These are phyloP conservation scores for Hypsopygia costalis DNA, from an alignment of 2,888 invertebrate genomes.

Conservation along the genomic window DNA sequence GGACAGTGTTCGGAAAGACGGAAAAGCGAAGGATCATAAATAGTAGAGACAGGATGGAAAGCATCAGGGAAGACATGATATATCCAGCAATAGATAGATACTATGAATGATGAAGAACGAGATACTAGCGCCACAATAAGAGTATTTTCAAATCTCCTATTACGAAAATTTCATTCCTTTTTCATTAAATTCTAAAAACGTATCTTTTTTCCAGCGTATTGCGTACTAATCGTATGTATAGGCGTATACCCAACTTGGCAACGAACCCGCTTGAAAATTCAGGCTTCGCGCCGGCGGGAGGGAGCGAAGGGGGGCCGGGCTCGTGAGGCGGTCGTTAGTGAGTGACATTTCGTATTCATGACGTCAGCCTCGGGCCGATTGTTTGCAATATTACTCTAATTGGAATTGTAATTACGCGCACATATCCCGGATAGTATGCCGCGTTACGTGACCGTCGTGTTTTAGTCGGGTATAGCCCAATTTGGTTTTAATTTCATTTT, in stretches of 20 bases:
- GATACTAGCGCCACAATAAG: too few species aligned
- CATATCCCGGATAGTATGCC: constrained; percentile 45
- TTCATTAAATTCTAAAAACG: background rate
- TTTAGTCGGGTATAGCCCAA: background rate
- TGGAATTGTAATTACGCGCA: constrained; percentile 76
- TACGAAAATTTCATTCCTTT: too few species aligned
- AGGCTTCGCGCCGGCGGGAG: constrained; percentile 48
- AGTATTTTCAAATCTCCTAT: too few species aligned
- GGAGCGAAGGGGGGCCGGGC: constrained; percentile 15
- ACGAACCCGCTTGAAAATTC: constrained; percentile 64
- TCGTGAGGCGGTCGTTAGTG: constrained; percentile 57
- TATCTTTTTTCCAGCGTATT: background rate
- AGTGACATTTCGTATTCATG: constrained; percentile 80
- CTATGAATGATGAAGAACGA: too few species aligned
- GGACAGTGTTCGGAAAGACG: too few species aligned
- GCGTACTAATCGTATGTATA: constrained; percentile 16
- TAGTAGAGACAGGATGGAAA: too few species aligned
- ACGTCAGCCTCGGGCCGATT: constrained; percentile 74
- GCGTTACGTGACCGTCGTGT: constrained; percentile 26
- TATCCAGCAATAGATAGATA: too few species aligned
- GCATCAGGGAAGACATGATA: too few species aligned
- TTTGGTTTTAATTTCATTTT: background rate
- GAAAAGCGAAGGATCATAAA: too few species aligned
- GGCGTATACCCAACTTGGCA: constrained; percentile 33
- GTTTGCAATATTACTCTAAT: constrained; percentile 81